phyloP scores from a whole-genome alignment of 2,113 vertebrate species.

The Psammodynastes pulverulentus region DNA sequence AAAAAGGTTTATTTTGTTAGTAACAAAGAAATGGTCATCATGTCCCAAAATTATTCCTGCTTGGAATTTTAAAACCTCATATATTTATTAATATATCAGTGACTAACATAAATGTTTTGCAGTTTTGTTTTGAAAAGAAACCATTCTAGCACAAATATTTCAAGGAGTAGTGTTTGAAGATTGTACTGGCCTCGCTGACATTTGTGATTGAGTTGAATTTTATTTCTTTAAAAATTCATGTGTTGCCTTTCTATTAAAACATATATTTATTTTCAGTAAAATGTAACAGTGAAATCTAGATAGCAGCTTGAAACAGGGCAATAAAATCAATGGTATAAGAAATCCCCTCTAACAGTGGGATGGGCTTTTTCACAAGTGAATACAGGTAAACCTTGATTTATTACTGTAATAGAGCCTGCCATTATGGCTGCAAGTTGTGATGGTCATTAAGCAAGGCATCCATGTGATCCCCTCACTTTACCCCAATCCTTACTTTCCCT shows the following conservation, averaged over 20 bases:
- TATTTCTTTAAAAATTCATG: background rate
- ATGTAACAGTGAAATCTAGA: background rate
- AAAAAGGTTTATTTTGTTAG: background rate
- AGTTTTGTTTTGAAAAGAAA: background rate
- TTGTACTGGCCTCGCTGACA: background rate
- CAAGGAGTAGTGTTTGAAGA: background rate
- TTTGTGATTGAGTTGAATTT: background rate
- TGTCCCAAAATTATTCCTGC: background rate
- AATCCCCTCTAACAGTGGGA: background rate
- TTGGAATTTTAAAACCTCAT: background rate
- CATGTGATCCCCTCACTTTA: background rate
- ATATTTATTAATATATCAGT: background rate
- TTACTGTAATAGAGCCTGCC: background rate
- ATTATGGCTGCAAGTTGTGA: background rate
- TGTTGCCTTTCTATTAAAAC: background rate
- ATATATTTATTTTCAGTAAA: background rate
- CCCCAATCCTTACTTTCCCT: background rate
- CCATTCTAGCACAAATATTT: background rate
- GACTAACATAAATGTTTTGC: background rate
- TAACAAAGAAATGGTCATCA: background rate
- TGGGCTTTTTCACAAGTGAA: background rate
- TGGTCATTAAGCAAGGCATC: background rate
- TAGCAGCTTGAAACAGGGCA: background rate
- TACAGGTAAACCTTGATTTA: background rate
- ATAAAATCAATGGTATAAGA: background rate